Evolutionary conservation across 2,888 invertebrate species (phyloP), one percentile per base, ranked within the genome.

Genomic region (Clunio marinus): DNA sequence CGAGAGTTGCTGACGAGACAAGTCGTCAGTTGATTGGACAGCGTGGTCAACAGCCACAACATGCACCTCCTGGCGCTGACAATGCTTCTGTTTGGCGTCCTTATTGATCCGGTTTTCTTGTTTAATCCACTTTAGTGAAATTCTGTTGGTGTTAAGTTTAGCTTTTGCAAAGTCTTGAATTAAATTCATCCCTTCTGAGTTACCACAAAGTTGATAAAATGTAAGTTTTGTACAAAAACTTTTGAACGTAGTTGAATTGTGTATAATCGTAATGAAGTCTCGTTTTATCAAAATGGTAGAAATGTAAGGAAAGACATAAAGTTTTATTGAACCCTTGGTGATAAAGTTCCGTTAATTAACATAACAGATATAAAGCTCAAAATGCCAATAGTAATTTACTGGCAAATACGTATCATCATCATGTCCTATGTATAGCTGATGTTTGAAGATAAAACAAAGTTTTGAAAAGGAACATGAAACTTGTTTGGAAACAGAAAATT

Each of bases 1-100:
- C 78, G 66, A 70, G 79, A n/a, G 78, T 77, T 62, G 77, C 76
- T 32, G 79, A 78, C 71, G 79, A 79, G 70, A 75, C 75, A 67
- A 76, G 76, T 15, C 76, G 78, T 8, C 79, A 79, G 72, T 75
- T 78, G 72, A 78, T 72, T 77, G 78, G 70, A 17, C 57, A 51
- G 1, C 41, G 63, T 1, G 62, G 62, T 17, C 67, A 55, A 24
- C 68, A 68, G 24, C 55, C 67, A 46, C 69, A 67, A 24, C 68
- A 68, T 58, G 58, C 57, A 13, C 68, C 68, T 25, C 58, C 68
- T 20, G 35, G 51, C 7, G 68, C 35, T 10, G 58, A 68, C 17
- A 37, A 37, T 17, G 35, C 57, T 8, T 57, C 58, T 5, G 68
- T 68, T 20, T 68, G 68, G 68, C 57, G 68, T 57, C 68, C 68